Evolutionary conservation across 2,113 vertebrate genomes (phyloP).

Genomic region (Trogon surrucura): DNA sequence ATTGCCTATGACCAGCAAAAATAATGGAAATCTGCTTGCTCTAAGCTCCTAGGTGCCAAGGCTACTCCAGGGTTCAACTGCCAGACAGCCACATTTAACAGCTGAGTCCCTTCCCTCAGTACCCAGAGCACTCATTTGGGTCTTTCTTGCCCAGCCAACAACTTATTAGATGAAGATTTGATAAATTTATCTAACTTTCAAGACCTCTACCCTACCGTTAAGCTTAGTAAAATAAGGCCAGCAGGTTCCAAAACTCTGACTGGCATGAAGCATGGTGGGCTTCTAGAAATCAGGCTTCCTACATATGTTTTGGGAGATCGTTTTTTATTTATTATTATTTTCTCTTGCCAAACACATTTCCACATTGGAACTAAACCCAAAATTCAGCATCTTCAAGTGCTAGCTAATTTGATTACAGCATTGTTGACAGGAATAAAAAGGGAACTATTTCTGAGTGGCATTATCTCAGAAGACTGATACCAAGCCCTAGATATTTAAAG

Average conservation of each 20-base stretch:
- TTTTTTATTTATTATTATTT: background rate
- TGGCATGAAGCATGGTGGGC: background rate
- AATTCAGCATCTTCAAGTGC: background rate
- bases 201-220: background rate
- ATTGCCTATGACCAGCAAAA: background rate
- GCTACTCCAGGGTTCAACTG: background rate
- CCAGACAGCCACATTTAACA: background rate
- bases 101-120: background rate
- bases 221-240: background rate
- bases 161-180: background rate
- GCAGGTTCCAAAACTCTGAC: background rate
- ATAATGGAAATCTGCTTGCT: conserved; percentile 5
- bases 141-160: background rate
- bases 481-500: background rate
- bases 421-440: background rate
- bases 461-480: background rate
- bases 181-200: conserved; percentile 5
- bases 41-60: background rate
- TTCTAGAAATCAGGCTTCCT: background rate
- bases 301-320: background rate
- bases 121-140: background rate
- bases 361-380: background rate
- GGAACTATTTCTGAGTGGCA: background rate
- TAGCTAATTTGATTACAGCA: background rate
- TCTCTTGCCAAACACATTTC: background rate